Evolutionary conservation across 2,797 vertebrate genomes (phyloP).

Genomic region (Bovichtus diacanthus): DNA sequence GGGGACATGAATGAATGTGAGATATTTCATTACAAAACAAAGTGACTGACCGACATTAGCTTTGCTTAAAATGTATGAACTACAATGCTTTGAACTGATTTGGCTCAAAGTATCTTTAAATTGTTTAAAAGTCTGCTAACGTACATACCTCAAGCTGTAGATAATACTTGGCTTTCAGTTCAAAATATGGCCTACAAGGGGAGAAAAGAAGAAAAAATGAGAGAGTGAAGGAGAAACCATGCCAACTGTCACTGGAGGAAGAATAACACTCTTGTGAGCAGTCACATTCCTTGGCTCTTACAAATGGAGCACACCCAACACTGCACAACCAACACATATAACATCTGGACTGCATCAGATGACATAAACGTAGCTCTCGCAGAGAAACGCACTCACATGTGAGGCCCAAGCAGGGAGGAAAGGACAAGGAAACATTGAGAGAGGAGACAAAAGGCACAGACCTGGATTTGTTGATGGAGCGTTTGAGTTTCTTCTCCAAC

Average conservation of each 20-base stretch:
- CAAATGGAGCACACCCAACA: conserved; percentile 57
- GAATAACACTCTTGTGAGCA: conserved; percentile 68
- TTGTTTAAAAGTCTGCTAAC: neutral
- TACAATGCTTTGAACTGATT: neutral
- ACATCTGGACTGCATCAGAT: conserved; percentile 81
- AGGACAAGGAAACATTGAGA: neutral
- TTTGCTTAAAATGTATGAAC: neutral
- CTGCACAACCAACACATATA: conserved; percentile 44
- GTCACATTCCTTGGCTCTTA: conserved; percentile 78
- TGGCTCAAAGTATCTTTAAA: neutral
- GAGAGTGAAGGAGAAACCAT: conserved; percentile 18
- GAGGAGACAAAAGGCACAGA: conserved; percentile 68
- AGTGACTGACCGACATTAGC: neutral
- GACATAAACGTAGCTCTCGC: conserved; percentile 37
- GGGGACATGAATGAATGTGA: neutral
- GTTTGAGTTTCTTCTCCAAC: conserved; percentile 96
- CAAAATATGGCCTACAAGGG: conserved; percentile 94
- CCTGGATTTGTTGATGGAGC: conserved; percentile 97
- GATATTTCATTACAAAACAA: neutral
- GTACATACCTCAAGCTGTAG: conserved; percentile 94
- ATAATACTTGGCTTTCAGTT: conserved; percentile 97
- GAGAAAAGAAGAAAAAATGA: conserved; percentile 50
- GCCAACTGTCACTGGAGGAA: conserved; percentile 50
- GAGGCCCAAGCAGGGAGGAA: conserved; percentile 28
- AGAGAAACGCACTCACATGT: conserved; percentile 1